phyloP scores from a whole-genome alignment of 2,888 invertebrate species.

The Macropis europaea region DNA sequence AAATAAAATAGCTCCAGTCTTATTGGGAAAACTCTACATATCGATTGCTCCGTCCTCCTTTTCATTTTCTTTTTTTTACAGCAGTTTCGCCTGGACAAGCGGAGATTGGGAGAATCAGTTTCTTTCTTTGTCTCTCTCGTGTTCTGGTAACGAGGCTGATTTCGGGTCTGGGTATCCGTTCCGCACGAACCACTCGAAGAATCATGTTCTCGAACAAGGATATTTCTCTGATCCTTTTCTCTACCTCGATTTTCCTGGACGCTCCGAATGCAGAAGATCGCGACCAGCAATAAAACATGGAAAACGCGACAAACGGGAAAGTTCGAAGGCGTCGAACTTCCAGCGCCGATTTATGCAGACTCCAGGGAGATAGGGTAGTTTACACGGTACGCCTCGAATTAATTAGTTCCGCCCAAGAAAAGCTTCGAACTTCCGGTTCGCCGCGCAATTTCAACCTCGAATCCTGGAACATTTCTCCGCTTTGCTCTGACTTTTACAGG shows the following conservation, averaged over 20 bases:
- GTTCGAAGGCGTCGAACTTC: slow-evolving; percentile 30
- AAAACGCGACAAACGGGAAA: slow-evolving; percentile 45
- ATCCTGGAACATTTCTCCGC: too few species aligned
- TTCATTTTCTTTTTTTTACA: neutral
- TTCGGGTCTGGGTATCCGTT: slow-evolving; percentile 49
- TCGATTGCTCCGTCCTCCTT: slow-evolving; percentile 47
- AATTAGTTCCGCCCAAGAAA: slow-evolving; percentile 29
- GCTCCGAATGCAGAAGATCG: neutral
- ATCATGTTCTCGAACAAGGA: slow-evolving; percentile 19
- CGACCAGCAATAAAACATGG: slow-evolving; percentile 8
- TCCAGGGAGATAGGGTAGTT: slow-evolving; percentile 26
- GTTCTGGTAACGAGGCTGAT: slow-evolving; percentile 55
- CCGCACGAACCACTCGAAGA: slow-evolving; percentile 44
- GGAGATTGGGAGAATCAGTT: slow-evolving; percentile 7
- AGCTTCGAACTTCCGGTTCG: neutral
- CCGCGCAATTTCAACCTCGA: neutral
- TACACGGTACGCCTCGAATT: slow-evolving; percentile 45
- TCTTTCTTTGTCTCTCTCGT: neutral
- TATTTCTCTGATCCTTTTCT: slow-evolving; percentile 5
- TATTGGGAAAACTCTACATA: slow-evolving; percentile 61
- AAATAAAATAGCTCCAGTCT: slow-evolving; percentile 65
- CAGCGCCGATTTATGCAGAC: slow-evolving; percentile 42
- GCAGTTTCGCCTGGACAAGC: neutral
- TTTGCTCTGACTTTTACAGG: too few species aligned
- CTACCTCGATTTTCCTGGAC: neutral